Base-by-base conservation (phyloP, 2,113 vertebrate genomes). In the Hoplias malabaricus region DNA sequence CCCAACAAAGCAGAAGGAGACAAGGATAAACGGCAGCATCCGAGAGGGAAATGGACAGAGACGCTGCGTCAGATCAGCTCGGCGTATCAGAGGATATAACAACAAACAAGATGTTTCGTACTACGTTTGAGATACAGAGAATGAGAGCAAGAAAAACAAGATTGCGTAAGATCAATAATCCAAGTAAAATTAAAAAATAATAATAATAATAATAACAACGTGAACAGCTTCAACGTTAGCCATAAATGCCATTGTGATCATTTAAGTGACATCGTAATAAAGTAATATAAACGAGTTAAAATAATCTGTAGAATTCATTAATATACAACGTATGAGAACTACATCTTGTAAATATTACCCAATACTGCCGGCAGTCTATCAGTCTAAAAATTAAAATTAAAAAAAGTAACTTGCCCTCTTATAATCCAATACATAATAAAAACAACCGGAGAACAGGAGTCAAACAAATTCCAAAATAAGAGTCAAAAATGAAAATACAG, bases 321-420 rank as follows among this genome's bases (percentile, higher is more conserved):
- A 97, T 96, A 96, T 97, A 96, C 96, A 91, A 97, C 87, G 94
- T 94, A 95, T 94, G 95, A 96, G 94, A 96, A 95, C 94, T 96
- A 97, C 94, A 95, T 94, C 94, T 96, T 94, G 96, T 96, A 96
- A 97, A 97, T 96, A 96, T 96, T 95, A 96, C 95, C 95, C 95
- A 98, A 98, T 97, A 98, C 97, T 98, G 97, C 97, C 96, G 95
- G 96, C 96, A 98, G 96, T 97, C 96, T 98, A 97, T 96, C 95
- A 93, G 93, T 95, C 96, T 96, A 98, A 90, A 93, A 93, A 91
- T 93, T 14, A 73, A 61, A 59, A 66, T 27, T 50, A 8, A 90
- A 91, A 89, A 90, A 91, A 84, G 85, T 91, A 90, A 97, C 95
- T 96, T 96, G 95, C 95, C 95, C 94, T 95, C 93, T 95, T 94